These are phyloP conservation scores for Prenolepis imparis DNA, from an alignment of 2,888 invertebrate species.

Conservation along the genomic window DNA sequence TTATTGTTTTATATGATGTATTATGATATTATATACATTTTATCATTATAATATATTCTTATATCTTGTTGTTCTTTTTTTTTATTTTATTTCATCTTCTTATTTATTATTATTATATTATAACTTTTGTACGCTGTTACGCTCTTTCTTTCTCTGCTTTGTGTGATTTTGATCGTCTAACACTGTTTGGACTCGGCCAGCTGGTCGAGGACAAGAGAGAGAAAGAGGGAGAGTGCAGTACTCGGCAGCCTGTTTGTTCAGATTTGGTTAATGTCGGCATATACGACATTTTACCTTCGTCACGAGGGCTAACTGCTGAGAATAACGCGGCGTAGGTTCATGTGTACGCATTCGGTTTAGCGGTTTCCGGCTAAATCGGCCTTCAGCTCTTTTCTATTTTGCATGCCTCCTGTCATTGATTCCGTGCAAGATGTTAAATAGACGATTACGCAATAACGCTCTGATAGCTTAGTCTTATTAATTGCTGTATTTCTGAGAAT, in stretches of 20 bases:
- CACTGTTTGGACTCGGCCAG: constrained; percentile 74
- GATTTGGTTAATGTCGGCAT: constrained; percentile 83
- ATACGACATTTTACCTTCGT: constrained; percentile 76
- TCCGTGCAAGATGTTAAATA: constrained; percentile 57
- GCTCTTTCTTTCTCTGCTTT: constrained; percentile 6
- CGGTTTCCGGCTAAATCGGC: constrained; percentile 66
- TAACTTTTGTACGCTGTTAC: background rate
- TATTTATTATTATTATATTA: constrained; percentile 11
- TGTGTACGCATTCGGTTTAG: constrained; percentile 56
- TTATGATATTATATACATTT: background rate
- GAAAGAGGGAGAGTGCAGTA: constrained; percentile 41
- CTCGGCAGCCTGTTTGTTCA: constrained; percentile 80
- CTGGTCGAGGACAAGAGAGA: constrained; percentile 65
- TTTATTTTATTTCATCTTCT: too few relatives aligned
- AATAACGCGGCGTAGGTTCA: constrained; percentile 60
- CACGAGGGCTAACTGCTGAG: constrained; percentile 64
- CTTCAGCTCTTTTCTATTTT: constrained; percentile 67
- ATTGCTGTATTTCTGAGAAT: background rate
- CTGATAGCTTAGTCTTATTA: background rate
- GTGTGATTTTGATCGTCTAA: constrained; percentile 5
- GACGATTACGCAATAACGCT: constrained; percentile 57
- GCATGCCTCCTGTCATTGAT: constrained; percentile 71
- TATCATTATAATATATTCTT: background rate
- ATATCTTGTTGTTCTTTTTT: background rate
- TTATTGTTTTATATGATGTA: background rate